These are phyloP conservation scores for Gasterosteus aculeatus DNA, from an alignment of 2,113 vertebrate genomes.

Conservation along the genomic window DNA sequence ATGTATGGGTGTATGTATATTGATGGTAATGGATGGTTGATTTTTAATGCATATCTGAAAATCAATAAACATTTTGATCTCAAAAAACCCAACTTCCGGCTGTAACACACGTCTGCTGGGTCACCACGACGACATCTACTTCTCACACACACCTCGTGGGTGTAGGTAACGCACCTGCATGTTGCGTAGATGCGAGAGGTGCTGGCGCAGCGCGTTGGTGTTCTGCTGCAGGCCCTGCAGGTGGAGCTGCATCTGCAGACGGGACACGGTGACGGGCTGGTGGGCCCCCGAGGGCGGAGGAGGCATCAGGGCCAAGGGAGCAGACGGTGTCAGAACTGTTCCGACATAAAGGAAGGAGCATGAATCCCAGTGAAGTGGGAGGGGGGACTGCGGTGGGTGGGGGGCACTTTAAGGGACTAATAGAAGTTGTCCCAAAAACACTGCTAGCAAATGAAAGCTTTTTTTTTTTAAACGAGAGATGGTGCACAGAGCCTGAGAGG, in stretches of 20 bases:
- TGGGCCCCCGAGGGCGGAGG: slow-evolving; percentile 81
- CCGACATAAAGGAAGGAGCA: slow-evolving; percentile 24
- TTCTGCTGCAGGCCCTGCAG: slow-evolving; percentile 93
- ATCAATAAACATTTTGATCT: no score
- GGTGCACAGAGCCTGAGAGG: background rate
- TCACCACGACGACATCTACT: no score
- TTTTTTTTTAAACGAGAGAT: background rate
- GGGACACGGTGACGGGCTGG: slow-evolving; percentile 87
- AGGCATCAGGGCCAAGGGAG: slow-evolving; percentile 85
- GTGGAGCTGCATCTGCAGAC: slow-evolving; percentile 94
- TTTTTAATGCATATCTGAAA: no score
- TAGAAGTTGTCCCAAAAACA: slow-evolving; percentile 52
- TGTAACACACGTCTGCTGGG: no score
- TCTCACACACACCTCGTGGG: no score
- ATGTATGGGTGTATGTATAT: no score
- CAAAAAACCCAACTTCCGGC: no score
- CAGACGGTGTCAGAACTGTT: slow-evolving; percentile 79
- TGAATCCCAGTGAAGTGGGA: background rate
- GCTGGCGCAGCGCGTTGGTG: slow-evolving; percentile 89
- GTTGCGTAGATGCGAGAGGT: slow-evolving; percentile 92
- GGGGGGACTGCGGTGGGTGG: background rate
- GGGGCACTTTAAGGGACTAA: background rate
- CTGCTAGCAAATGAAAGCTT: background rate
- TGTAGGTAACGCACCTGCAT: slow-evolving; percentile 85
- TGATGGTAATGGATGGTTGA: no score